Evolutionary conservation across 2,888 invertebrate genomes (phyloP), one percentile per base, ranked within the genome.

Genomic region (Actias luna): DNA sequence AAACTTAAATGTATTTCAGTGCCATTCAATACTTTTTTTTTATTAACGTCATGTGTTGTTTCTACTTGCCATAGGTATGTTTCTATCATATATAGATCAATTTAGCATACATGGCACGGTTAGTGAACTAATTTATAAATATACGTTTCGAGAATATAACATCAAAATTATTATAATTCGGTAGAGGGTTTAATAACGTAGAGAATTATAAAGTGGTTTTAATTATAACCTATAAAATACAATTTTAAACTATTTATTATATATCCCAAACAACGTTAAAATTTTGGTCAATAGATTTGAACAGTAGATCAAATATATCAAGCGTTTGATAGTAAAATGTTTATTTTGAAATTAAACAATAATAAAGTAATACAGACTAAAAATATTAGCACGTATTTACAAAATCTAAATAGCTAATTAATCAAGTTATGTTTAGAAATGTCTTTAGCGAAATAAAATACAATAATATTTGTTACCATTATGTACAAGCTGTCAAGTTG

Each of bases 1-100:
- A 66, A 68, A 70, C 67, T 76, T 70, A 71, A 70, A 74, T 73
- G 66, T 70, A 73, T 74, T 73, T 68, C 63, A 66, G 71, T 74
- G 63, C 74, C 74, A 69, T 70, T 66, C 70, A 69, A 39, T 61
- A 66, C 52, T 31, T 57, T 22, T 39, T n/a, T 42, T 57, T 31
- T 52, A 63, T 61, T 63, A 62, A 58, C 60, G 50, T 66, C 2
- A 46, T 61, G 60, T 66, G 64, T 27, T 62, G 61, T 61, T 55
- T 27, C 55, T 16, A 50, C 25, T 25, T 50, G 46, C 46, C 25
- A 25, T 50, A 50, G 22, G 10, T 50, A 50, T 50, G 10, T 50
- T 25, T 50, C 12, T 4, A 12, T 50, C 46, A 25, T 50, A 50
- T 25, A 50, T 50, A 50, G 25, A 50, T 50, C 46, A 12, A 50